A percentile compares a stretch with the other conserved stretches of the same genome.
phyloP scores from a whole-genome alignment of 2,797 vertebrate genomes.

The Danio kyathit region DNA sequence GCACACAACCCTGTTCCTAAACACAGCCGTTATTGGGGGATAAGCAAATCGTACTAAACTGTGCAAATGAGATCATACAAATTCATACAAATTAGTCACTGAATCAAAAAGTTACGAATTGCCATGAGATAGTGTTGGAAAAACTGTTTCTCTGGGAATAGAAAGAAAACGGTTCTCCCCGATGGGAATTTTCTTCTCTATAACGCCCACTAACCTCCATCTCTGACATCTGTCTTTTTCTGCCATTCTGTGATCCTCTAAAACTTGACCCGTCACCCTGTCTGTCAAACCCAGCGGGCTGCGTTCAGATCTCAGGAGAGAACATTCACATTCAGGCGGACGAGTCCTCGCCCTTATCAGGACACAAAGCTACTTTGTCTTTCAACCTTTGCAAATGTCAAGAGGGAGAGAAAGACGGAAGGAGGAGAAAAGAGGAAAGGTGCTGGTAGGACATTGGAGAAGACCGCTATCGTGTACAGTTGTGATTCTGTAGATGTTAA shows the following conservation, averaged over 20 bases:
- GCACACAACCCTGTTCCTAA: no score
- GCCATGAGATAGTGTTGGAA: no score
- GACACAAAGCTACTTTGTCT: constrained; percentile 84
- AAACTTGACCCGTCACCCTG: constrained; percentile 31
- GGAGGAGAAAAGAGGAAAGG: constrained; percentile 43
- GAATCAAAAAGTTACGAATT: no score
- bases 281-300: not conserved
- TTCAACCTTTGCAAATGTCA: constrained; percentile 88
- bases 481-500: not conserved
- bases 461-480: constrained; percentile 19
- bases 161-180: not conserved
- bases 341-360: constrained; percentile 78
- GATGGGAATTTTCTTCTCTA: not conserved
- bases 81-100: no score
- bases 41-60: no score
- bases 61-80: no score
- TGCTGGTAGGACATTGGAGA: not conserved
- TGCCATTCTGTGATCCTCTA: constrained; percentile 11
- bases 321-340: constrained; percentile 78
- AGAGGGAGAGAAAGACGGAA: constrained; percentile 54
- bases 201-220: not conserved
- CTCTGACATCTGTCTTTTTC: constrained; percentile 22
- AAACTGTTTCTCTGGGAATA: not conserved
- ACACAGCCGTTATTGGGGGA: no score
- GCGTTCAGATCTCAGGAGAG: constrained; percentile 34